Percentiles rank a stretch among this genome's conserved stretches.
Conservation (phyloP, 2,113 vertebrate species). For the Corythaeola cristata region DNA sequence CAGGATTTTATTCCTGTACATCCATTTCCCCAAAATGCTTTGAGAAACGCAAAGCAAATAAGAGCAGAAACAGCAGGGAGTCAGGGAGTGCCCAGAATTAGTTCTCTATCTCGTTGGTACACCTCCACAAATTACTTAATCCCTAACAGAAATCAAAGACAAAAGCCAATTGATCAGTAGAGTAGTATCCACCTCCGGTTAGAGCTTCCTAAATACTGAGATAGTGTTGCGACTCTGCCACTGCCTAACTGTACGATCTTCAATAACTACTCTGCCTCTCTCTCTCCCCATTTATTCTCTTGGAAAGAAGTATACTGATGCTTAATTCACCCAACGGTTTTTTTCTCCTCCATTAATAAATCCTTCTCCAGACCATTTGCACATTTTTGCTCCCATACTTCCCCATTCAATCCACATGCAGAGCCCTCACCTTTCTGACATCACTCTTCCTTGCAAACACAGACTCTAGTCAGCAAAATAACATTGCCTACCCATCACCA, state of each 20-base stretch:
- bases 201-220: neutral
- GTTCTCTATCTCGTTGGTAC: neutral
- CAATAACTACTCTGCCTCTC: neutral
- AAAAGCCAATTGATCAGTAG: neutral
- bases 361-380: neutral
- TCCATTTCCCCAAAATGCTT: neutral
- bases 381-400: neutral
- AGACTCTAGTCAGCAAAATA: constrained; percentile 36
- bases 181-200: neutral
- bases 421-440: neutral
- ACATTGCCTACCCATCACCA: neutral
- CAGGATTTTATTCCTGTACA: neutral
- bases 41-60: neutral
- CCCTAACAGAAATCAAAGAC: neutral
- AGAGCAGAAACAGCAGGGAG: neutral
- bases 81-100: neutral
- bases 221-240: neutral
- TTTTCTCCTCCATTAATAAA: neutral
- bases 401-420: neutral
- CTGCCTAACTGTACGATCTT: neutral
- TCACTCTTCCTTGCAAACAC: neutral
- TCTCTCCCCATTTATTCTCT: neutral
- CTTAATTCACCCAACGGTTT: neutral
- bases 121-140: neutral
- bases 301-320: neutral